Evolutionary conservation across 2,888 invertebrate species (phyloP), one percentile per base, ranked within the genome.

Genomic region (Gymnocheta viridis): DNA sequence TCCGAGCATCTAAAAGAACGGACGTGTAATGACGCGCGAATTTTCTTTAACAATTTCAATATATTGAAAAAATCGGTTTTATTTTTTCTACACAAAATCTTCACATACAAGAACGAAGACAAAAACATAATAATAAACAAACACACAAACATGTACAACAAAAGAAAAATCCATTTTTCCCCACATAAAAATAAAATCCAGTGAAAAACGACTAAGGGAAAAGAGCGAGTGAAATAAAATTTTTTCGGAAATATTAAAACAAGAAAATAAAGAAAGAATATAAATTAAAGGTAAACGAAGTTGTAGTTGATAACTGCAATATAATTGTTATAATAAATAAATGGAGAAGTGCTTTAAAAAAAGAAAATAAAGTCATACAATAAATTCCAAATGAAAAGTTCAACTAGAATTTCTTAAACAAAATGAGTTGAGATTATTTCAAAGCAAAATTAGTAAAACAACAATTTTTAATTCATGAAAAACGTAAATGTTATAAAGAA

Each of bases 1-100:
- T 91, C 90, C 90, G 89, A 91, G 90, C 89, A 89, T 89, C 90
- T 88, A 87, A 88, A 88, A 89, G 88, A 87, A 87, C 89, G 89
- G 91, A 91, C 89, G 92, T 91, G 89, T 89, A 86, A 83, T 87
- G 89, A 87, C 89, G 91, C 88, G 87, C 88, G 87, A 88, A 47
- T 85, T 86, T 83, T 86, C 54, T n/a, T 2, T 0, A 56, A 69
- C 14, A 49, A 87, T 88, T 77, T 49, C 58, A 67, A 38, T 77
- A 60, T 87, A 87, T 87, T 86, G 58, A 78, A 82, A 87, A 72
- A 87, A 87, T 85, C 86, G 86, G 87, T 81, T 81, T 83, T 86
- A 85, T 85, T 85, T 86, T 77, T 54, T 72, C 56, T 27, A 64
- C 58, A 47, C 41, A 87, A 84, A 82, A 86, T 84, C 84, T 85